These are phyloP conservation scores for Pseudochaenichthys georgianus DNA, from an alignment of 2,797 vertebrate genomes.

Conservation along the genomic window DNA sequence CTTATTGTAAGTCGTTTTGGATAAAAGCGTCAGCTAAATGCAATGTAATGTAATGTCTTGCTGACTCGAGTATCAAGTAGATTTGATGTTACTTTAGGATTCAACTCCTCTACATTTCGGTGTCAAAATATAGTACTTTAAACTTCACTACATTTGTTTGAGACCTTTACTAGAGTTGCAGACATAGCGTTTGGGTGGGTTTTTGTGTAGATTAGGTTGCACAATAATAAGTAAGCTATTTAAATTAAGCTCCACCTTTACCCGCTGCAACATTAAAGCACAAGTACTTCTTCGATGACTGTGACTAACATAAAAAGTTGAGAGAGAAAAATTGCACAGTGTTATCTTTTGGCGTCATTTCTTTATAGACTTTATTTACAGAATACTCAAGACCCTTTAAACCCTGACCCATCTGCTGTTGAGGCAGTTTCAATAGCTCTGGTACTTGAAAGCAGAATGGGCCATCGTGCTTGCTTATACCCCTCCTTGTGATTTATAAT, in stretches of 20 bases:
- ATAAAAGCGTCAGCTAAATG: too few species aligned
- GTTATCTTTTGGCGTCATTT: too few species aligned
- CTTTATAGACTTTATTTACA: background rate
- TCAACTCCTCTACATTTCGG: too few species aligned
- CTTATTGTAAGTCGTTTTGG: too few species aligned
- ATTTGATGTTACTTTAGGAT: background rate
- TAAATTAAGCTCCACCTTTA: background rate
- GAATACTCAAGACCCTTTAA: background rate
- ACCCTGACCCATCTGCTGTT: background rate
- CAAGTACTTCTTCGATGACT: background rate
- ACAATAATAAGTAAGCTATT: too few species aligned
- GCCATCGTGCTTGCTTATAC: accelerated
- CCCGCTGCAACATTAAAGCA: background rate
- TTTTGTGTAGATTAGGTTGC: too few species aligned
- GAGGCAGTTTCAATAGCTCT: background rate
- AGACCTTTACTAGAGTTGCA: background rate
- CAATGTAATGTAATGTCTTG: too few species aligned
- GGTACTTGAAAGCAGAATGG: background rate
- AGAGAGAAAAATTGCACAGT: too few species aligned
- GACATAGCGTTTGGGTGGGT: too few species aligned
- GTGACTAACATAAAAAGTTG: too few species aligned
- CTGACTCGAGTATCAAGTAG: background rate
- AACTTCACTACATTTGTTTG: background rate
- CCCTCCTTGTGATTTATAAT: background rate
- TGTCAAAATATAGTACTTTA: too few species aligned